Percentiles rank a stretch among this genome's conserved stretches.
phyloP scores from a whole-genome alignment of 2,797 vertebrate genomes.

The Catostomus latipinnis region DNA sequence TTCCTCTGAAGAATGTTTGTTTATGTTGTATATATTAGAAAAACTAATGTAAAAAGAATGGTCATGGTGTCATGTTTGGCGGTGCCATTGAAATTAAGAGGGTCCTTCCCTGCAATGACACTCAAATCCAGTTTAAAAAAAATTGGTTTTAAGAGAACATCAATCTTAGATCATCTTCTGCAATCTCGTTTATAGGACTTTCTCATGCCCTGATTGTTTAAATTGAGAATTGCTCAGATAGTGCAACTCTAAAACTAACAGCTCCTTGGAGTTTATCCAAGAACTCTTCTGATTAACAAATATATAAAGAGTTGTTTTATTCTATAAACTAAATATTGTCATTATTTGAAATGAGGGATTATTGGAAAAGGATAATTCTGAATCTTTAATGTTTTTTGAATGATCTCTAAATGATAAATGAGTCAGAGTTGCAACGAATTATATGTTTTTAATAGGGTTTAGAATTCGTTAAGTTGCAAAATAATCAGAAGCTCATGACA shows the following conservation, averaged over 20 bases:
- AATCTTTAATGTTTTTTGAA: not conserved
- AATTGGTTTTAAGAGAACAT: not conserved
- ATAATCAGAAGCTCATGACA: not conserved
- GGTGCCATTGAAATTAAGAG: constrained; percentile 50
- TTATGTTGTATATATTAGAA: constrained; percentile 49
- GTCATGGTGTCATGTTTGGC: constrained; percentile 60
- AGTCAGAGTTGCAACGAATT: not conserved
- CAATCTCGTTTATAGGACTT: not conserved
- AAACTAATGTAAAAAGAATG: constrained; percentile 57
- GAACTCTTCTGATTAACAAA: not conserved
- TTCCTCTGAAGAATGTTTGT: constrained; percentile 18
- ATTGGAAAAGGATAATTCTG: not conserved
- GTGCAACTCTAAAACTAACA: not conserved
- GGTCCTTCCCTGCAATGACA: not conserved
- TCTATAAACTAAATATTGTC: not conserved
- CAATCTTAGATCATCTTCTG: not conserved
- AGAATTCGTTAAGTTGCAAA: not conserved
- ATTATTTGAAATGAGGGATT: not conserved
- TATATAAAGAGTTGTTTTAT: not conserved
- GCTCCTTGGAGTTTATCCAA: not conserved
- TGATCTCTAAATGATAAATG: too few relatives aligned
- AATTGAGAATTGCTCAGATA: not conserved
- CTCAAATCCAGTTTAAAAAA: constrained; percentile 18
- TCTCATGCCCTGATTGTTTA: constrained; percentile 4
- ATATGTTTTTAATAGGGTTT: not conserved